Conservation (phyloP, 2,113 vertebrate genomes). For the Diadophis punctatus region DNA sequence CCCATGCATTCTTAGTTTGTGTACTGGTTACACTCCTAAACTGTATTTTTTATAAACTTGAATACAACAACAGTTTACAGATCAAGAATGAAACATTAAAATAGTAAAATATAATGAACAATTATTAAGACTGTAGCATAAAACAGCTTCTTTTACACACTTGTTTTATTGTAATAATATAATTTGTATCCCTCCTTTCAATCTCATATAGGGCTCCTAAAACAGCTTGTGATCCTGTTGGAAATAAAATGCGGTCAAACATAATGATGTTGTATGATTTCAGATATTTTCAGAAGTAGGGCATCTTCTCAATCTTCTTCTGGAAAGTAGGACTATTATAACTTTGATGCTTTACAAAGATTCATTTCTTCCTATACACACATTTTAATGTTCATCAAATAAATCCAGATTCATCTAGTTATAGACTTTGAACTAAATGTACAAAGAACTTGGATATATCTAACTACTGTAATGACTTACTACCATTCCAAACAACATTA, state of each 20-base stretch:
- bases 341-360: not conserved
- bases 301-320: not conserved
- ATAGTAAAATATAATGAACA: not conserved
- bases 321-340: not conserved
- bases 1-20: not conserved
- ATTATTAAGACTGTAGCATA: not conserved
- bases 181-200: not conserved
- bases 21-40: not conserved
- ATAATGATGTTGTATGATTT: not conserved
- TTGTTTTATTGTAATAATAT: not conserved
- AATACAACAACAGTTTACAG: not conserved
- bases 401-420: not conserved
- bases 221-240: not conserved
- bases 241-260: not conserved
- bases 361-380: not conserved
- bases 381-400: not conserved
- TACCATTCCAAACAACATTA: not conserved
- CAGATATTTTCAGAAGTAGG: not conserved
- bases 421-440: not conserved
- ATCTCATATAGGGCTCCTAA: not conserved
- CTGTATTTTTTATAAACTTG: not conserved
- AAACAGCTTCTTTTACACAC: not conserved
- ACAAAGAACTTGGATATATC: not conserved
- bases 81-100: not conserved
- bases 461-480: not conserved